These are phyloP conservation scores for Drosophila seclusa DNA, from an alignment of 2,888 invertebrate species.

Conservation along the genomic window DNA sequence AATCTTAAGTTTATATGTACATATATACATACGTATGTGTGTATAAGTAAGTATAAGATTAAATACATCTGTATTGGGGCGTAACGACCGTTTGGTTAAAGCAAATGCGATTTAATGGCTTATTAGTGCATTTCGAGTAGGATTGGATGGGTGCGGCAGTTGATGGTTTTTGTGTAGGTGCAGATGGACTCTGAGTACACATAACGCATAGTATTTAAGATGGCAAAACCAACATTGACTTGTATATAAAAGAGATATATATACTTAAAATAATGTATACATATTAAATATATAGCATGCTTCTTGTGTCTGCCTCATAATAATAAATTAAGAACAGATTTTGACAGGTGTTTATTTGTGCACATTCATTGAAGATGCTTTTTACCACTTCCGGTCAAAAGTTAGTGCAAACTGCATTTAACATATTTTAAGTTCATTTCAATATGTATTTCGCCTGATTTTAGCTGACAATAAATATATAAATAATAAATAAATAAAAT, in stretches of 20 bases:
- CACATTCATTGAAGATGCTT: not conserved
- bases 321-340: not conserved
- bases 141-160: not conserved
- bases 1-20: constrained; percentile 11
- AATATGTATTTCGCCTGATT: too few species aligned
- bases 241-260: not conserved
- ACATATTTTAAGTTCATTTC: not conserved
- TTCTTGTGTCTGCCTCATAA: not conserved
- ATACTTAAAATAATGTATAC: constrained; percentile 85
- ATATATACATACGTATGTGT: not conserved
- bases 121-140: constrained; percentile 49
- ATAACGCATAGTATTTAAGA: not conserved
- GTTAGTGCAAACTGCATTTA: not conserved
- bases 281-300: not conserved
- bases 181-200: not conserved
- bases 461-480: too few species aligned
- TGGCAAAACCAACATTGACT: not conserved
- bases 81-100: constrained; percentile 26
- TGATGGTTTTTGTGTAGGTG: not conserved
- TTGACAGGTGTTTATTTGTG: not conserved
- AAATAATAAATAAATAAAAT: too few species aligned
- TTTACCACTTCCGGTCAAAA: not conserved
- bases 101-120: constrained; percentile 55
- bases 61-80: constrained; percentile 27
- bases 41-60: constrained; percentile 21